Evolutionary conservation across 30 jellyfish, hydroid and myxozoan species (phyloP).

Genomic region (Phacellophora camtschatica): DNA sequence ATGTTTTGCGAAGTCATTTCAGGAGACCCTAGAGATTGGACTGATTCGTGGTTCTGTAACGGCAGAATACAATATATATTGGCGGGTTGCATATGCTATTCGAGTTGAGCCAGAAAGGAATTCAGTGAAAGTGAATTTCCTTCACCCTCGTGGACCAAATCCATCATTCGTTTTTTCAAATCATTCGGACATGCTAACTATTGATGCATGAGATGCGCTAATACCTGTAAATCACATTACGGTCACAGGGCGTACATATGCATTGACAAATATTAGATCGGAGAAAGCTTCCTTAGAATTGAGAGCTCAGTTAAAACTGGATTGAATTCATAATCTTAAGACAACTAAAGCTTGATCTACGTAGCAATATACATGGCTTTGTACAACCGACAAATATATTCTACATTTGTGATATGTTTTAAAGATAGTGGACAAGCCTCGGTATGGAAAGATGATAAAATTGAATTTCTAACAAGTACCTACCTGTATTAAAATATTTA

Average conservation of each 20-base stretch:
- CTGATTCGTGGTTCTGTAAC: neutral
- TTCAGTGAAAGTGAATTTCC: neutral
- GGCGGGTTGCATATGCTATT: conserved; percentile 37
- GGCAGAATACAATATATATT: neutral
- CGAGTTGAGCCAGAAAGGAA: neutral
- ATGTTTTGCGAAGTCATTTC: neutral
- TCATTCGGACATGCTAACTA: neutral
- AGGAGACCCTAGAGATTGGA: neutral
- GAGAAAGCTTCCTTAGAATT: neutral
- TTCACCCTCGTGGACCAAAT: conserved; percentile 16
- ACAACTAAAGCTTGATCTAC: too few species aligned
- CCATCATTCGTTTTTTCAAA: neutral
- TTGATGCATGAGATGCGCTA: neutral
- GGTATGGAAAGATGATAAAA: too few species aligned
- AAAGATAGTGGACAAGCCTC: too few species aligned
- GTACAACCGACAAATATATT: too few species aligned
- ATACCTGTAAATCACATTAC: neutral
- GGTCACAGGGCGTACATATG: conserved; percentile 9
- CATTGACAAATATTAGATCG: neutral
- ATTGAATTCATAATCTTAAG: too few species aligned
- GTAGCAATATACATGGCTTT: too few species aligned
- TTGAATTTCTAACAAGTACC: too few species aligned
- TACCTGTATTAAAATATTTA: too few species aligned
- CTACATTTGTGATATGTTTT: too few species aligned
- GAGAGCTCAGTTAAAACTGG: too few species aligned